phyloP scores from a whole-genome alignment of 1,140 invertebrate genomes.

The Lepidurus couesii region DNA sequence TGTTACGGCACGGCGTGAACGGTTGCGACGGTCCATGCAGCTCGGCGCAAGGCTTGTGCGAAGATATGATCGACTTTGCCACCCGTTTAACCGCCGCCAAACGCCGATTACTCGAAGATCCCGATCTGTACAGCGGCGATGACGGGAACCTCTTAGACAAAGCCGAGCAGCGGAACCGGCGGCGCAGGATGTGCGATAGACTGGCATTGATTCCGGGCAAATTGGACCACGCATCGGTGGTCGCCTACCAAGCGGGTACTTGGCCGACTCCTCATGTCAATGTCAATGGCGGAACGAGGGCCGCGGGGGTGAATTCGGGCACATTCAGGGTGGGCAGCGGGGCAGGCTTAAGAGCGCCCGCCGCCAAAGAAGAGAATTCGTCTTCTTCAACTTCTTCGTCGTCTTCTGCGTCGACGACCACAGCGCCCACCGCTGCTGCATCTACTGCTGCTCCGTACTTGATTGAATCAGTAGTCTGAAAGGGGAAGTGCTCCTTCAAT shows the following conservation, averaged over 20 bases:
- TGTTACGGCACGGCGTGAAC: slow-evolving; percentile 62
- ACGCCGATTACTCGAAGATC: slow-evolving; percentile 71
- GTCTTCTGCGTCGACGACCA: not conserved
- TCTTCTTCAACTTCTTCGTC: not conserved
- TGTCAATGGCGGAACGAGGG: not conserved
- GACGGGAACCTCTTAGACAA: slow-evolving; percentile 45
- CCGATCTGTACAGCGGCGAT: slow-evolving; percentile 65
- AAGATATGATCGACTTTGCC: slow-evolving; percentile 70
- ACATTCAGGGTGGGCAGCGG: not conserved
- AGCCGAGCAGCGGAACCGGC: slow-evolving; percentile 58
- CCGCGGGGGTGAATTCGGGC: not conserved
- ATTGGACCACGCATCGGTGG: slow-evolving; percentile 81
- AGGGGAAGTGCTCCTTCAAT: not conserved
- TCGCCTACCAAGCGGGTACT: slow-evolving; percentile 67
- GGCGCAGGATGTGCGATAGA: slow-evolving; percentile 65
- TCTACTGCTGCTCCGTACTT: not conserved
- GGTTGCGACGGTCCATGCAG: slow-evolving; percentile 53
- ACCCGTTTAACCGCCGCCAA: slow-evolving; percentile 55
- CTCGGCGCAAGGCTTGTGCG: slow-evolving; percentile 61
- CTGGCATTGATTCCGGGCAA: slow-evolving; percentile 78
- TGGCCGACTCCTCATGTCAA: slow-evolving; percentile 26
- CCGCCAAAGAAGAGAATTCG: not conserved
- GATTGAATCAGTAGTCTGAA: not conserved
- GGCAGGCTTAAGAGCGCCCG: not conserved
- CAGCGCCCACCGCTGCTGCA: too few relatives aligned